Percentiles rank a stretch among this genome's conserved stretches.
phyloP scores from a whole-genome alignment of 2,797 vertebrate species.

The Scyliorhinus canicula region DNA sequence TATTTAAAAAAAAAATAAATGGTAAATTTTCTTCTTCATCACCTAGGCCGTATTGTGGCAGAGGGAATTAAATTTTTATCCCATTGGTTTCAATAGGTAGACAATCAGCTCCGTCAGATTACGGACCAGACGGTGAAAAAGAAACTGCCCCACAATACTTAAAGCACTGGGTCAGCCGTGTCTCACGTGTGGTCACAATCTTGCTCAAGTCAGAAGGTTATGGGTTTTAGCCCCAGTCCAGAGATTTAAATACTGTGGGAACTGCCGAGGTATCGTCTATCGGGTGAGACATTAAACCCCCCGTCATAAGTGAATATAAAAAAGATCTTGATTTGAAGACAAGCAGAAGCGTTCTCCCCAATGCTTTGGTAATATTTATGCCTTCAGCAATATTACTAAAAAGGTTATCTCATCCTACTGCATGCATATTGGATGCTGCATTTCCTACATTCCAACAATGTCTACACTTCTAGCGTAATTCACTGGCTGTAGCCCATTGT shows the following conservation, averaged over 20 bases:
- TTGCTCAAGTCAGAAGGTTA: neutral
- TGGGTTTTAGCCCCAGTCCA: neutral
- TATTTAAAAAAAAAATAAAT: too few species aligned
- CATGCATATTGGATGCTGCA: neutral
- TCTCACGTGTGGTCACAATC: neutral
- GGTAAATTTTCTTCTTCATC: conserved; percentile 5
- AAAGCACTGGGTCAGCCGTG: neutral
- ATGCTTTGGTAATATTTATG: neutral
- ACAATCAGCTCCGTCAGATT: neutral
- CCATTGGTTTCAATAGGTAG: neutral
- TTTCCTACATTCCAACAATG: neutral
- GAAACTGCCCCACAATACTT: neutral
- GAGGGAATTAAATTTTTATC: neutral
- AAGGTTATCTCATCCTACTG: neutral
- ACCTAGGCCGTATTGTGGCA: neutral
- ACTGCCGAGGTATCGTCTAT: neutral
- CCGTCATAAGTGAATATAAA: neutral
- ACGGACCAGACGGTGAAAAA: neutral
- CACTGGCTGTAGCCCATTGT: neutral
- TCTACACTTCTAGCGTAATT: neutral
- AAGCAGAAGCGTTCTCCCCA: neutral
- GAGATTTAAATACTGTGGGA: neutral
- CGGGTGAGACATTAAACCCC: neutral
- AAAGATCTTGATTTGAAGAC: neutral
- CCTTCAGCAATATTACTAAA: neutral